A percentile compares a stretch with the other conserved stretches of the same genome.
Conservation (phyloP, 2,113 vertebrate species). For the Silurus meridionalis region DNA sequence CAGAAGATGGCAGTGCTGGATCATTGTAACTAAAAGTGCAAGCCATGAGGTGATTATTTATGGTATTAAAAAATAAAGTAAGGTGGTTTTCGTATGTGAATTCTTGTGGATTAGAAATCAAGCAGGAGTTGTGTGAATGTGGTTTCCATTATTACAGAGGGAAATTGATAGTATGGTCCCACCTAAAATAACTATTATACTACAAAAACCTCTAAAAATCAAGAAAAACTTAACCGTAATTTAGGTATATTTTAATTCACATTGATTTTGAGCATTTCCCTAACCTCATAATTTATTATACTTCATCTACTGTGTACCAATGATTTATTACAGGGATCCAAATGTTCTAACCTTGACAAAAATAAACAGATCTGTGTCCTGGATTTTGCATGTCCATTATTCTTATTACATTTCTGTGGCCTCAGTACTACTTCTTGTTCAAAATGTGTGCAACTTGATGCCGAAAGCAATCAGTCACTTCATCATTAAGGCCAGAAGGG, state of each 20-base stretch:
- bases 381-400: neutral
- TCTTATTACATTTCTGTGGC: neutral
- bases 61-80: too few relatives aligned
- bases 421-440: neutral
- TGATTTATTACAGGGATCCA: neutral
- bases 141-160: neutral
- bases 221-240: too few relatives aligned
- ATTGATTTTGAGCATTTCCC: neutral
- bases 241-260: neutral
- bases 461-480: slow-evolving; percentile 36
- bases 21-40: slow-evolving; percentile 4
- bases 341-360: neutral
- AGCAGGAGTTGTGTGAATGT: neutral
- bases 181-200: neutral
- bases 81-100: neutral
- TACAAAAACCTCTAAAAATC: neutral
- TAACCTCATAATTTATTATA: neutral
- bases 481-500: slow-evolving; percentile 30
- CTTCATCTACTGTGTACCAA: neutral
- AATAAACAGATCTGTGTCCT: neutral
- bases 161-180: neutral
- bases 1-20: slow-evolving; percentile 70
- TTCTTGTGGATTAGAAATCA: neutral
- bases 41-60: neutral
- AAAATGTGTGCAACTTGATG: slow-evolving; percentile 26